Evolutionary conservation across 1,140 invertebrate species (phyloP).

Genomic region (Xylocopa sonorina): DNA sequence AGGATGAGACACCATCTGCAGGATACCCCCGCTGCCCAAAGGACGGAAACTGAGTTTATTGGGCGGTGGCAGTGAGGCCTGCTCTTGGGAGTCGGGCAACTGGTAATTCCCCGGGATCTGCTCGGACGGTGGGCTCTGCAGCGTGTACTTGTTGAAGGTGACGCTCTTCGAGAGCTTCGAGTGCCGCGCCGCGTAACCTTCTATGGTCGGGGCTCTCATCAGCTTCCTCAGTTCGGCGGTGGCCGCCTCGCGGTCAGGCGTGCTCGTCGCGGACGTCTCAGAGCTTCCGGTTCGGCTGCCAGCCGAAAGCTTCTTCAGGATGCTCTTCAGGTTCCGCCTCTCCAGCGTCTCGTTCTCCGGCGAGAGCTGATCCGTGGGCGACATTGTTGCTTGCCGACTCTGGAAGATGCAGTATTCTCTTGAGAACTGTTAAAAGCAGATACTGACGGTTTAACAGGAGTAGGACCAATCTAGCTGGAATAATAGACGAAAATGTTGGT

Average conservation of each 20-base stretch:
- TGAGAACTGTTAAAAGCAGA: too few relatives aligned
- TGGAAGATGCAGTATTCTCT: background rate
- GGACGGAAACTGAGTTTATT: conserved; percentile 80
- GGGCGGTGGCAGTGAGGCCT: conserved; percentile 76
- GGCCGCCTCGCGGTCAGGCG: conserved; percentile 76
- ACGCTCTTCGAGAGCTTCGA: conserved; percentile 94
- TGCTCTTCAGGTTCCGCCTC: conserved; percentile 90
- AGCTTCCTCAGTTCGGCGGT: conserved; percentile 85
- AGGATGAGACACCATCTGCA: conserved; percentile 71
- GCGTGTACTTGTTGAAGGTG: conserved; percentile 92
- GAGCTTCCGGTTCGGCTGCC: conserved; percentile 82
- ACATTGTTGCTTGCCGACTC: conserved; percentile 8
- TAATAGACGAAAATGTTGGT: too few relatives aligned
- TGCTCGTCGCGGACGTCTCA: conserved; percentile 73
- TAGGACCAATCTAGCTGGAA: too few relatives aligned
- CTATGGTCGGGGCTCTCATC: conserved; percentile 90
- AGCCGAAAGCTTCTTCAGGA: conserved; percentile 90
- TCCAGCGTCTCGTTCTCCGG: conserved; percentile 93
- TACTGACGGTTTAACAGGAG: too few relatives aligned
- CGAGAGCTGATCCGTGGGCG: conserved; percentile 74
- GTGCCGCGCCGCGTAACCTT: conserved; percentile 93
- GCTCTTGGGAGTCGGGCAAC: conserved; percentile 67
- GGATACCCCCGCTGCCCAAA: conserved; percentile 73
- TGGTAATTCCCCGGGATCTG: conserved; percentile 67
- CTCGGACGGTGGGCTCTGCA: conserved; percentile 88